Base-by-base conservation (phyloP, 2,797 vertebrate genomes). In the Ciconia nigra region DNA sequence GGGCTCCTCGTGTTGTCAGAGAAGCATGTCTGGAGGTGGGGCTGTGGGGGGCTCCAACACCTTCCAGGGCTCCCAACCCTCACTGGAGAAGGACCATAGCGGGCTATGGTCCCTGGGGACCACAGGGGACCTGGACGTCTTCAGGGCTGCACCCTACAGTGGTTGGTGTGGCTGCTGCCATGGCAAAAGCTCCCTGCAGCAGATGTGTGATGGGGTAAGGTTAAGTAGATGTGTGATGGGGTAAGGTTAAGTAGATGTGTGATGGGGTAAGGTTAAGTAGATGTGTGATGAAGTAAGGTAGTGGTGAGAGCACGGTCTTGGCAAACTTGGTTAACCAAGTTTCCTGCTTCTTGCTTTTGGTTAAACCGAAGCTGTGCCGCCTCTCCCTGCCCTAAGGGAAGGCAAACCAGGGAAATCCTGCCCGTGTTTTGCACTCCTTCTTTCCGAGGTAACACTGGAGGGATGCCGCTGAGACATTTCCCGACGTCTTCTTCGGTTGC, bases 401-500 rank as follows among this genome's bases (percentile, higher is more conserved):
- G 19, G 28, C 25, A 44, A 44, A 12, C 10, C 13, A 15, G 49
- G 54, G 7, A 44, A 41, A 20, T 41, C 33, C n/a, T 37, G 41
- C 52, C 35, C 0, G 0, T 17, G 25, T 8, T 59, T 9, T 4
- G 18, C 9, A 11, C 16, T 33, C 13, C 37, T 35, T 3, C 54
- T 57, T 28, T 63, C 39, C 2, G 3, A 26, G 63, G 55, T 28
- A 33, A 13, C 76, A 19, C 25, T 21, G n/a, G 13, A 22, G 58
- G 26, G 57, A 37, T 41, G 46, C 15, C 33, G 15, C 55, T 6
- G 35, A 44, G 52, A 25, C 22, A 2, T 8, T 58, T 17, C 17
- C 33, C 3, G 0, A 42, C 4, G 0, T 20, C 52, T 55, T 35
- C 41, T 9, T 42, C 0, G 0, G 51, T 46, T 0, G 0, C 13